phyloP scores from a whole-genome alignment of 2,888 invertebrate genomes.

The Aphidoletes aphidimyza region DNA sequence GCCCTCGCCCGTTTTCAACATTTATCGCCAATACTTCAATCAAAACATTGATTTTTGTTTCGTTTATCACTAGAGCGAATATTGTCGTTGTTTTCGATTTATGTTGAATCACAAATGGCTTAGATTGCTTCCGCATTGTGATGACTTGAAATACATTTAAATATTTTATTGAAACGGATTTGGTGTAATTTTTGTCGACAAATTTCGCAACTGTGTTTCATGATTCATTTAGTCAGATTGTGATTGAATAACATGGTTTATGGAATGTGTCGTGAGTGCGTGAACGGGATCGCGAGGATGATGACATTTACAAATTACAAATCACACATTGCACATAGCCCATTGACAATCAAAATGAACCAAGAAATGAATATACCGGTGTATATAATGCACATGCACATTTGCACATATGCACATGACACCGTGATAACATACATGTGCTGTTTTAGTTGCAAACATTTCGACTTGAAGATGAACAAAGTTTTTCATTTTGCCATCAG shows the following conservation, averaged over 20 bases:
- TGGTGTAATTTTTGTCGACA: too few relatives aligned
- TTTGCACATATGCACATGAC: too few relatives aligned
- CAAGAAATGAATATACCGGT: too few relatives aligned
- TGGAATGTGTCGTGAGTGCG: background rate
- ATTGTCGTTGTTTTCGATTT: background rate
- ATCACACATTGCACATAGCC: too few relatives aligned
- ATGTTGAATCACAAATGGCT: background rate
- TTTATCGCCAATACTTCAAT: background rate
- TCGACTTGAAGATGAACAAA: background rate
- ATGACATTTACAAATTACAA: too few relatives aligned
- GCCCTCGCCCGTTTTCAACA: background rate
- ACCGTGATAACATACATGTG: too few relatives aligned
- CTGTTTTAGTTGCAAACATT: background rate
- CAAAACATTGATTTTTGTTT: constrained; percentile 3
- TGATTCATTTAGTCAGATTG: too few relatives aligned
- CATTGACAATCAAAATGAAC: too few relatives aligned
- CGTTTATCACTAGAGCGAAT: background rate
- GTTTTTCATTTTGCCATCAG: background rate
- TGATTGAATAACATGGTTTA: background rate
- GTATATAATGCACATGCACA: too few relatives aligned
- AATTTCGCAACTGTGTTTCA: background rate
- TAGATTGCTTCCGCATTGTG: too few relatives aligned
- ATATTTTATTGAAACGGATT: too few relatives aligned
- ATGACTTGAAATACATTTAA: too few relatives aligned
- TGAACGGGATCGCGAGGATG: background rate